Evolutionary conservation across 2,113 vertebrate species (phyloP).

Genomic region (Aptenodytes patagonicus): DNA sequence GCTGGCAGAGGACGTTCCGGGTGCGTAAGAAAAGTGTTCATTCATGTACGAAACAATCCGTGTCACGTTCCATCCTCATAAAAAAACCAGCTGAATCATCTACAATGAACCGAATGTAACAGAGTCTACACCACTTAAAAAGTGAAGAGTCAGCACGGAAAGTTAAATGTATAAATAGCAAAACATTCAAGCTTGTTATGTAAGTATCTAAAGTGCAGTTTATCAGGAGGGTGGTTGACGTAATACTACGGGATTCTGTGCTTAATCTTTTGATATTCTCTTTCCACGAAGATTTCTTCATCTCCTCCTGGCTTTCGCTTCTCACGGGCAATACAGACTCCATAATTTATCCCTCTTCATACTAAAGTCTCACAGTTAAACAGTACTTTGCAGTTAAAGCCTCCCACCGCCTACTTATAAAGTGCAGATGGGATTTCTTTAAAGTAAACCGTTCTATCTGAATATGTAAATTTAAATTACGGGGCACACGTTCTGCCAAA

Average conservation of each 20-base stretch:
- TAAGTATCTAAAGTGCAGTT: constrained; percentile 20
- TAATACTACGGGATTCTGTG: not conserved
- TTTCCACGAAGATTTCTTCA: not conserved
- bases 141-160: not conserved
- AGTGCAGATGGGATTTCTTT: not conserved
- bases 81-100: not conserved
- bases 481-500: not conserved
- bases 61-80: not conserved
- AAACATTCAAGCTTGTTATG: not conserved
- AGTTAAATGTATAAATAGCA: not conserved
- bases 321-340: not conserved
- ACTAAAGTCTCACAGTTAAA: not conserved
- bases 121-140: not conserved
- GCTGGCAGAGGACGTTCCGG: not conserved
- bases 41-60: not conserved
- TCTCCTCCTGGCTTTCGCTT: not conserved
- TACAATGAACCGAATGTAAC: not conserved
- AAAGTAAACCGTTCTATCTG: not conserved
- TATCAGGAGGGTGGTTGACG: not conserved
- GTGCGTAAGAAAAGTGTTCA: not conserved
- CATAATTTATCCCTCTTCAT: not conserved
- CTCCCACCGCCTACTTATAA: not conserved
- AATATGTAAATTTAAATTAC: not conserved
- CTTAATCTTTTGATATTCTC: constrained; percentile 18
- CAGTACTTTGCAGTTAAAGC: not conserved